Conservation (phyloP, 1,140 invertebrate species). For the Drosophila navojoa region DNA sequence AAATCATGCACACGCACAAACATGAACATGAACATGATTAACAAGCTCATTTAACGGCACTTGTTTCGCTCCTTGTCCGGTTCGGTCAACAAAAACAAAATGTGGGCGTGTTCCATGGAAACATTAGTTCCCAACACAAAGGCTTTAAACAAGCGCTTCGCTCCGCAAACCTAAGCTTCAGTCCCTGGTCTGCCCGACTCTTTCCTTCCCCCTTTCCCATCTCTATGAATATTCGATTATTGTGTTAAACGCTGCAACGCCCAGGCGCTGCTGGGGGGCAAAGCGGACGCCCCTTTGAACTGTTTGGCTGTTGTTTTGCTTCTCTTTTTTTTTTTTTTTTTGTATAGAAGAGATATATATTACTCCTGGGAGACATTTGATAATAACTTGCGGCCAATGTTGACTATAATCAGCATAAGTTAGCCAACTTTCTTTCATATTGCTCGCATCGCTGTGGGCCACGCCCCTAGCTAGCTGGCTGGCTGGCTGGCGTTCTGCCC, state of each 20-base stretch:
- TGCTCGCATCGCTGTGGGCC: constrained; percentile 44
- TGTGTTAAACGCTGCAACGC: constrained; percentile 65
- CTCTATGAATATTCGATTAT: constrained; percentile 70
- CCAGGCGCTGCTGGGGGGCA: neutral
- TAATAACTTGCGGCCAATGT: constrained; percentile 78
- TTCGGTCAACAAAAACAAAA: constrained; percentile 37
- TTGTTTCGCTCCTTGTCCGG: constrained; percentile 45
- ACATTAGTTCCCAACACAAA: constrained; percentile 54
- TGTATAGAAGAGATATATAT: constrained; percentile 62
- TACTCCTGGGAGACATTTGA: constrained; percentile 78
- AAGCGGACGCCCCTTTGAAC: constrained; percentile 2
- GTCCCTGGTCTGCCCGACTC: neutral
- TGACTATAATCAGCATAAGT: constrained; percentile 79
- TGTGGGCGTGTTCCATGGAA: constrained; percentile 37
- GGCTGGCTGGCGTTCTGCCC: neutral
- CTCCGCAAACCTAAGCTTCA: neutral
- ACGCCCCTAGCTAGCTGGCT: constrained; percentile 29
- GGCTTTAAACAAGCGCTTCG: constrained; percentile 48
- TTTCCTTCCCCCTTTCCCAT: too few relatives aligned
- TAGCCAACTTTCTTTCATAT: constrained; percentile 60
- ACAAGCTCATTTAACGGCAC: constrained; percentile 78
- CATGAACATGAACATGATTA: constrained; percentile 76
- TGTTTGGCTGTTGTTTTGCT: constrained; percentile 3
- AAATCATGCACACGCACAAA: constrained; percentile 76
- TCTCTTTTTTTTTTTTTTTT: constrained; percentile 1